A percentile compares a stretch with the other conserved stretches of the same genome.
Evolutionary conservation across 2,113 vertebrate genomes (phyloP).

Genomic region (Sakesphorus luctuosus): DNA sequence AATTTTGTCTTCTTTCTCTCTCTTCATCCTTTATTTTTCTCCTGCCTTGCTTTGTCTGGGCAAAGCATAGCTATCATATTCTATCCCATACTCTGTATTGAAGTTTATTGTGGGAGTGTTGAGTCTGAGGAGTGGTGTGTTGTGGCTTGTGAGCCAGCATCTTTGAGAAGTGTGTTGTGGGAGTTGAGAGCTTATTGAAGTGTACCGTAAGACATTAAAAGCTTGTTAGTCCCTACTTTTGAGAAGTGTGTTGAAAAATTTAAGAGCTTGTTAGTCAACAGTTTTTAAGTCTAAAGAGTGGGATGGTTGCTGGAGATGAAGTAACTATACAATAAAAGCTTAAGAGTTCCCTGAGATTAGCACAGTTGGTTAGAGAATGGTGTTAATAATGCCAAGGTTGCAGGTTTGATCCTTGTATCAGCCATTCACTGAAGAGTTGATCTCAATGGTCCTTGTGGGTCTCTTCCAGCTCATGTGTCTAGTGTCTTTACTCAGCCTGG

Average conservation of each 20-base stretch:
- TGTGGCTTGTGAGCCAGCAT: background rate
- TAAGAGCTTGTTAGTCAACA: background rate
- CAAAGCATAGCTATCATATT: background rate
- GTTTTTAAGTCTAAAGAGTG: background rate
- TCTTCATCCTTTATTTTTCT: background rate
- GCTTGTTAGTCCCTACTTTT: background rate
- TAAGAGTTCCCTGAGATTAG: background rate
- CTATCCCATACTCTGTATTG: fast-evolving
- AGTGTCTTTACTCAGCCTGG: background rate
- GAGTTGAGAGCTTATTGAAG: background rate
- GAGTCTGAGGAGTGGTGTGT: background rate
- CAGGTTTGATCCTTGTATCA: background rate
- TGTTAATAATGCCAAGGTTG: background rate
- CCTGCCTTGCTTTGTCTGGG: background rate
- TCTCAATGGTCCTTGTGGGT: background rate
- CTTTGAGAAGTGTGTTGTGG: background rate
- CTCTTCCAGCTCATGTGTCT: background rate
- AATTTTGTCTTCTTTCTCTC: background rate
- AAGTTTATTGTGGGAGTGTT: background rate
- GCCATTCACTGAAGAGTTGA: background rate
- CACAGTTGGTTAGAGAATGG: too few species aligned
- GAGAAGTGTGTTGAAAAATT: background rate
- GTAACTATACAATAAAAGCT: background rate
- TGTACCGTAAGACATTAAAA: background rate
- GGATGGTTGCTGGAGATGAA: background rate